Evolutionary conservation across 2,113 vertebrate species (phyloP).

Genomic region (Cyphomyrus discorhynchus): DNA sequence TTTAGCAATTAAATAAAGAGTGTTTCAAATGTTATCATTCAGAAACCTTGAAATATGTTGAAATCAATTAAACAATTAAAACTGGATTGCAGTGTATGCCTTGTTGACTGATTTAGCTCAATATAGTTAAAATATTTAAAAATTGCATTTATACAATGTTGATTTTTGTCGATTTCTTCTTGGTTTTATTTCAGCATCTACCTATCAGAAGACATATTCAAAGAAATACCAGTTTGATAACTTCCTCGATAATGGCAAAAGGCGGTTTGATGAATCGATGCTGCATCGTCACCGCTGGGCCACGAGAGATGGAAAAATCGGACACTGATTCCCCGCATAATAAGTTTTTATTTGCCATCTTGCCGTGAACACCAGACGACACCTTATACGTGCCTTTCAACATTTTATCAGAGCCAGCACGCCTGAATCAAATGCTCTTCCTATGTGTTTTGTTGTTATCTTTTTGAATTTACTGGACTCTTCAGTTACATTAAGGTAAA

Average conservation of each 20-base stretch:
- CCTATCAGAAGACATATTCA: constrained; percentile 74
- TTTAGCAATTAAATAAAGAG: not conserved
- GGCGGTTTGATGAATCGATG: constrained; percentile 55
- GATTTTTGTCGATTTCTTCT: not conserved
- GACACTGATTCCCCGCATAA: constrained; percentile 58
- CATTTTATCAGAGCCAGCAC: constrained; percentile 38
- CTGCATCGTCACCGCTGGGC: constrained; percentile 72
- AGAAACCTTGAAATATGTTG: not conserved
- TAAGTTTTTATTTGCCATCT: not conserved
- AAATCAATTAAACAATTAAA: not conserved
- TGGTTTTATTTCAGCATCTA: constrained; percentile 64
- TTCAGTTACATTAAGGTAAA: constrained; percentile 23
- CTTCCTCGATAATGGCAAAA: constrained; percentile 58
- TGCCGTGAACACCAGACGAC: not conserved
- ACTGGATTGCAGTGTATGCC: not conserved
- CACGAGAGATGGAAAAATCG: constrained; percentile 64
- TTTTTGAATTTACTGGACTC: not conserved
- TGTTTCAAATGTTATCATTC: not conserved
- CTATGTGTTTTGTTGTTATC: constrained; percentile 7
- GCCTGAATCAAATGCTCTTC: constrained; percentile 35
- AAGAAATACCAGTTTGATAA: constrained; percentile 66
- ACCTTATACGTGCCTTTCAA: not conserved
- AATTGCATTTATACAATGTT: not conserved
- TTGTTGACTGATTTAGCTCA: not conserved
- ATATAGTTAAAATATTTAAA: not conserved